Conservation (phyloP, 2,797 vertebrate genomes). For the Megaceryle alcyon region DNA sequence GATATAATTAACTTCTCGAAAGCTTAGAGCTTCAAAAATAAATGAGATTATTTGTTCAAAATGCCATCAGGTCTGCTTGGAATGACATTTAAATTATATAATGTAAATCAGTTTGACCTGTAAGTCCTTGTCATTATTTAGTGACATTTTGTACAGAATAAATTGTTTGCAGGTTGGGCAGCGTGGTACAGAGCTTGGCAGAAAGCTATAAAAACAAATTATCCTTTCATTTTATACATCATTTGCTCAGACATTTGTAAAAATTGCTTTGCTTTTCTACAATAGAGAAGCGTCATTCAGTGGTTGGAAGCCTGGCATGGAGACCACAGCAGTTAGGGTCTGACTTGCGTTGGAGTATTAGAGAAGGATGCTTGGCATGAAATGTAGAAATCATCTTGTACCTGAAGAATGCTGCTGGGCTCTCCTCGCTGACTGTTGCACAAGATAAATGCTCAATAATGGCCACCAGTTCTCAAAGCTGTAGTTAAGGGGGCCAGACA, state of each 20-base stretch:
- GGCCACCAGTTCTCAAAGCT: not conserved
- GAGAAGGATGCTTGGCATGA: not conserved
- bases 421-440: not conserved
- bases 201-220: constrained; percentile 79
- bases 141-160: constrained; percentile 74
- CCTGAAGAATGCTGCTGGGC: not conserved
- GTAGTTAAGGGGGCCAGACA: not conserved
- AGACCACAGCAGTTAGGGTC: not conserved
- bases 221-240: constrained; percentile 78
- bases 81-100: constrained; percentile 85
- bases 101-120: constrained; percentile 81
- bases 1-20: constrained; percentile 76
- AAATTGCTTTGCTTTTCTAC: constrained; percentile 70
- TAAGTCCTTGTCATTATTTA: constrained; percentile 80
- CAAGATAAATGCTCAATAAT: not conserved
- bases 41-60: constrained; percentile 84
- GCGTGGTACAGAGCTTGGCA: constrained; percentile 63
- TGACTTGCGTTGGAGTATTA: not conserved
- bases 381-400: not conserved
- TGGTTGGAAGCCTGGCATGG: constrained; percentile 40
- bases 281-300: constrained; percentile 65
- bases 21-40: constrained; percentile 76
- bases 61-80: constrained; percentile 79
- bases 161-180: constrained; percentile 74
- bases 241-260: constrained; percentile 75